Evolutionary conservation across 2,113 vertebrate species (phyloP), one percentile per base, ranked within the genome.

Genomic region (Astur gentilis): DNA sequence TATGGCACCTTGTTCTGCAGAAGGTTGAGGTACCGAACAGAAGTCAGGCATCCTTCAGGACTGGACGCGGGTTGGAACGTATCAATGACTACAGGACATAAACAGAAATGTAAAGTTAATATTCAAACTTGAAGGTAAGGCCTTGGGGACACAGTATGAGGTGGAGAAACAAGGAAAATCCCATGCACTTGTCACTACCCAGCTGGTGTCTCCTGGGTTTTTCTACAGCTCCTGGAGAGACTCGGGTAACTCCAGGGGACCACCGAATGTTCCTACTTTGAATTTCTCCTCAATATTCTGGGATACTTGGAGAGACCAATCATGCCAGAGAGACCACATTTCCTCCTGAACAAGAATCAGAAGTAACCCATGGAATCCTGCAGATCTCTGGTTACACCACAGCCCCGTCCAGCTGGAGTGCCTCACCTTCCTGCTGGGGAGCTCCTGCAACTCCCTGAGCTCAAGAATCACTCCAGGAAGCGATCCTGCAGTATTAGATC

Each of bases 381-480:
- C 58, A 78, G 22, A 32, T 45, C 22, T 81, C 10, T 7, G 2
- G 8, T 31, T 57, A 31, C 11, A 52, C 7, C 6, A 32, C 52
- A 81, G 16, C 7, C 16, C 9, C 0, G 0, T 12, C 27, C 4
- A 8, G 5, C 34, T 45, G 14, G 27, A 57, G 22, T 22, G 27
- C 17, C 55, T 83, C 47, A 45, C 5, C 14, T 45, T 62, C 44
- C 52, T 42, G 7, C 25, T 38, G n/a, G 10, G 17, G 36, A 87
- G 25, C 13, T 67, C n/a, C 34, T 49, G 13, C 9, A 32, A 15
- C 7, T 54, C 38, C 10, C 31, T 55, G 9, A 76, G 21, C 16
- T 72, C 57, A 32, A 32, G 25, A 89, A 54, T 40, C 58, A 45
- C 15, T 66, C 32, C 69, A 73, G 36, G 10, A 42, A 70, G 8